Evolutionary conservation across 2,113 vertebrate species (phyloP).

Genomic region (cattle (Bos taurus)): DNA sequence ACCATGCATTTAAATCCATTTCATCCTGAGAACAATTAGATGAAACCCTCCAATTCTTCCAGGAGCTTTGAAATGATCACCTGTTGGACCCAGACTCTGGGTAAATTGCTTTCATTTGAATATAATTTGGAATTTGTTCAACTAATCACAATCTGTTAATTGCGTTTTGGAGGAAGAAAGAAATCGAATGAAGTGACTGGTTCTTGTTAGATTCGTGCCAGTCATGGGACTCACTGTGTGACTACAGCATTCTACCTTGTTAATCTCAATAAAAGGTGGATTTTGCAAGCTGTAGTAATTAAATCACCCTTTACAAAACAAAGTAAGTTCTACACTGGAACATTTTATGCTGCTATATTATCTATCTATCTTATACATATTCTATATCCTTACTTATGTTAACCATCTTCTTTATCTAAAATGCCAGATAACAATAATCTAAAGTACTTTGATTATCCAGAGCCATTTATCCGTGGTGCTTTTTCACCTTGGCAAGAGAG

Average conservation of each 20-base stretch:
- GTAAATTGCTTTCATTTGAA: constrained; percentile 84
- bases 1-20: constrained; percentile 59
- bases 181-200: constrained; percentile 67
- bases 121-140: constrained; percentile 82
- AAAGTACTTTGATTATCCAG: not conserved
- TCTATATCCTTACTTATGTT: not conserved
- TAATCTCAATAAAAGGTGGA: constrained; percentile 70
- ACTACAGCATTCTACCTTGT: constrained; percentile 62
- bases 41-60: constrained; percentile 73
- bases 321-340: not conserved
- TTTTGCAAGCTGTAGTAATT: constrained; percentile 71
- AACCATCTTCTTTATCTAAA: not conserved
- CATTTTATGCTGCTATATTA: not conserved
- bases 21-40: constrained; percentile 69
- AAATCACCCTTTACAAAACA: constrained; percentile 69
- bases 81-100: constrained; percentile 74
- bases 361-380: not conserved
- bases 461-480: not conserved
- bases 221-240: constrained; percentile 60
- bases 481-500: not conserved
- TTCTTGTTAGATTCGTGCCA: constrained; percentile 75
- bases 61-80: constrained; percentile 73
- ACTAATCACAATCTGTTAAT: constrained; percentile 83
- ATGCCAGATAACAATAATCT: not conserved
- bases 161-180: constrained; percentile 78